Percentiles rank a stretch among this genome's conserved stretches.
These are phyloP conservation scores for Drosophila lutescens DNA, from an alignment of 2,888 invertebrate genomes.

Conservation along the genomic window DNA sequence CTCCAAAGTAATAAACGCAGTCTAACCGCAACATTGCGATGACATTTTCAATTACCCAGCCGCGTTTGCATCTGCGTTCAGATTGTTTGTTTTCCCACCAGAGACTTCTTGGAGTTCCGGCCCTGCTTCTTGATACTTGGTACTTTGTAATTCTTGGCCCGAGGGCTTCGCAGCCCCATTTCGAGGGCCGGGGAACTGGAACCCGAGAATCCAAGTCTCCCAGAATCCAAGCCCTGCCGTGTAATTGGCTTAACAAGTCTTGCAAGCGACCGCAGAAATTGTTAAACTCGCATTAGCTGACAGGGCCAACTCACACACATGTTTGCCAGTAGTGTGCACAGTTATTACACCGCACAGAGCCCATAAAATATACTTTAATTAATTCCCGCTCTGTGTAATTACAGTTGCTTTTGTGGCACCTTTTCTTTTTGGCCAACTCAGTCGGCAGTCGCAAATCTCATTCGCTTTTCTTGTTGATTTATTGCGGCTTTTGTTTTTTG, in stretches of 20 bases:
- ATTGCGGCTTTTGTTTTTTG: conserved; percentile 59
- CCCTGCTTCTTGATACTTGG: conserved; percentile 20
- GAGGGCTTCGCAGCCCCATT: conserved; percentile 60
- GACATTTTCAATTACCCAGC: conserved; percentile 64
- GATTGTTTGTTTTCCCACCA: conserved; percentile 58
- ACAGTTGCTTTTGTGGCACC: conserved; percentile 43
- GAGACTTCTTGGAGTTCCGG: conserved; percentile 23
- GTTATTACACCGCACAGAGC: conserved; percentile 57
- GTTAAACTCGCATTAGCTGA: conserved; percentile 70
- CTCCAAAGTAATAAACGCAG: conserved; percentile 33
- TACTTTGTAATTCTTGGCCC: conserved; percentile 12
- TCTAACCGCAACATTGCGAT: conserved; percentile 62
- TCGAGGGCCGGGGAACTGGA: conserved; percentile 4
- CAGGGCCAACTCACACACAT: conserved; percentile 5
- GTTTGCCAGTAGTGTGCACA: conserved; percentile 55
- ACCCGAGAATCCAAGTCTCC: conserved; percentile 10
- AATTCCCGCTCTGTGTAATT: conserved; percentile 63
- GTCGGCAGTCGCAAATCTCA: conserved; percentile 36
- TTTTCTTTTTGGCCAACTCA: conserved; percentile 25
- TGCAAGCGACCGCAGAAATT: conserved; percentile 66
- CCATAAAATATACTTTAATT: conserved; percentile 75
- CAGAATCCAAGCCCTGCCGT: conserved; percentile 29
- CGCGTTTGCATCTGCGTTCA: conserved; percentile 44
- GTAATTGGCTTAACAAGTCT: conserved; percentile 76
- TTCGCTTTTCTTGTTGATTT: conserved; percentile 64